Percentiles rank a stretch among this genome's conserved stretches.
Conservation (phyloP, 2,797 vertebrate species). For the Macrochelys suwanniensis region DNA sequence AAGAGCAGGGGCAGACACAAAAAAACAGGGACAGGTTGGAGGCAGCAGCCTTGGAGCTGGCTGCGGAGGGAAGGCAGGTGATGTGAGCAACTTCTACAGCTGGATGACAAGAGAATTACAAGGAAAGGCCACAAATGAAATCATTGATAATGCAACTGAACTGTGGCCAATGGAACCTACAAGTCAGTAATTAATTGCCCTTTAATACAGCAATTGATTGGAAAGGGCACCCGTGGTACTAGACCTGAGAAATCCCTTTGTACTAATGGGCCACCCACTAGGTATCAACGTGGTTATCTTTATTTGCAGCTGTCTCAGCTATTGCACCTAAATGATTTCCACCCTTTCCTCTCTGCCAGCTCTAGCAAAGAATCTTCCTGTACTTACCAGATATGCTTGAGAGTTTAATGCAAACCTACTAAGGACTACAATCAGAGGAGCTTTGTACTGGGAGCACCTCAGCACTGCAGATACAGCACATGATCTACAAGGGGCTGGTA, state of each 20-base stretch:
- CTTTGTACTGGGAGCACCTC: not conserved
- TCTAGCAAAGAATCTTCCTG: not conserved
- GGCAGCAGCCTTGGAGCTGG: not conserved
- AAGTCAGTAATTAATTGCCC: not conserved
- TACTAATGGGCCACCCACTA: not conserved
- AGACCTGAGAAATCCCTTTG: not conserved
- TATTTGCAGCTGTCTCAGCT: not conserved
- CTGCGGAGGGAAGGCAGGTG: conserved; percentile 28
- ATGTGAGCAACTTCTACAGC: not conserved
- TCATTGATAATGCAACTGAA: not conserved
- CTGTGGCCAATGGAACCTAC: not conserved
- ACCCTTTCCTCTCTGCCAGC: not conserved
- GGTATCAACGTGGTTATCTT: not conserved
- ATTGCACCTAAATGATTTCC: not conserved
- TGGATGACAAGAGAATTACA: conserved; percentile 5
- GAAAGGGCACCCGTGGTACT: conserved; percentile 3
- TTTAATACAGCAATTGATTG: not conserved
- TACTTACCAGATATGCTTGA: not conserved
- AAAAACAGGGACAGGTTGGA: conserved; percentile 19
- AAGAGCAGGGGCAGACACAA: not conserved
- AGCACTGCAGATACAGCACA: not conserved
- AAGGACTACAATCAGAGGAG: not conserved
- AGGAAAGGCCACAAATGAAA: not conserved
- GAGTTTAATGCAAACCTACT: not conserved
- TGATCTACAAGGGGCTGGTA: not conserved